Percentiles rank a stretch among this genome's conserved stretches.
These are phyloP conservation scores for Cartodere bifasciata DNA, from an alignment of 2,888 invertebrate species.

Conservation along the genomic window DNA sequence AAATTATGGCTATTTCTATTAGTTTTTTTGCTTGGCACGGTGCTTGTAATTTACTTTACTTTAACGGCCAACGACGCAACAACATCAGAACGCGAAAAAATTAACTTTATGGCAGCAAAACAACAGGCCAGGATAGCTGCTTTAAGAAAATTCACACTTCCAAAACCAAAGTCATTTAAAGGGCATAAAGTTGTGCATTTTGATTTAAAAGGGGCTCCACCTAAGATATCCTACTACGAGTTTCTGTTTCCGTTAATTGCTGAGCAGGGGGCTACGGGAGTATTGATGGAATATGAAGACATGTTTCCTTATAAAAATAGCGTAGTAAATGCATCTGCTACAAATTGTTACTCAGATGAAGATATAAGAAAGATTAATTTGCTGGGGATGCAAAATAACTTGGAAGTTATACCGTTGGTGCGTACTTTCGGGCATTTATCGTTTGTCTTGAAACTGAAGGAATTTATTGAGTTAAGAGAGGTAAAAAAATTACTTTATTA, in stretches of 20 bases:
- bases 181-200: conserved; percentile 60
- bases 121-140: no score
- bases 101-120: no score
- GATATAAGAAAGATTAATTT: conserved; percentile 39
- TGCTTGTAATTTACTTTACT: no score
- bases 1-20: no score
- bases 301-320: conserved; percentile 66
- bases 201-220: conserved; percentile 77
- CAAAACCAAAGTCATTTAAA: no score
- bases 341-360: conserved; percentile 48
- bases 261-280: conserved; percentile 58
- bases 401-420: conserved; percentile 67
- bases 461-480: conserved; percentile 56
- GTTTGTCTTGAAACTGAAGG: conserved; percentile 57
- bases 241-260: conserved; percentile 48
- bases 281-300: conserved; percentile 77
- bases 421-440: conserved; percentile 82
- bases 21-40: no score
- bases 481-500: conserved; percentile 39
- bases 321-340: conserved; percentile 46
- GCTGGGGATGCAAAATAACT: conserved; percentile 42
- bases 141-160: no score
- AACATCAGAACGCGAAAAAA: no score
- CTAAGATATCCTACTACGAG: conserved; percentile 48
- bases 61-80: no score